phyloP scores from a whole-genome alignment of 2,888 invertebrate species.

The Himalopsyche kuldschensis region DNA sequence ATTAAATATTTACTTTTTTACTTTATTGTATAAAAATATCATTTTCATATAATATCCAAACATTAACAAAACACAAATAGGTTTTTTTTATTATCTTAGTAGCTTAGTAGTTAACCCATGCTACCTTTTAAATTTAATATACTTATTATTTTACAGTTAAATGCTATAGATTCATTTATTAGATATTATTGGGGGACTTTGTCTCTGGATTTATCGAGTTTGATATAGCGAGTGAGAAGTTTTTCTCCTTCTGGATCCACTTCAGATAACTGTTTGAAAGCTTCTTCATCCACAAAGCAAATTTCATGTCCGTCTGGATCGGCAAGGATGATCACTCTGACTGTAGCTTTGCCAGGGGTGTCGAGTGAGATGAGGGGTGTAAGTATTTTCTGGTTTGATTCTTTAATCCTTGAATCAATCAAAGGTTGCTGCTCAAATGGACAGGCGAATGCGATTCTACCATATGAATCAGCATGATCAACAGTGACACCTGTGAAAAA shows the following conservation, averaged over 20 bases:
- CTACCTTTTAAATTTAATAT: not conserved
- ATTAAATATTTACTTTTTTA: not conserved
- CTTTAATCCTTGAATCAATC: slow-evolving; percentile 74
- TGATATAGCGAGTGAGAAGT: slow-evolving; percentile 76
- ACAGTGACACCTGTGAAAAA: slow-evolving; percentile 60
- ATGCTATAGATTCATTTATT: slow-evolving; percentile 18
- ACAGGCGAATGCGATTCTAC: slow-evolving; percentile 92
- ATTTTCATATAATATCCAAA: not conserved
- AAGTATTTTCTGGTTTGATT: slow-evolving; percentile 73
- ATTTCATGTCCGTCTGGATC: slow-evolving; percentile 98
- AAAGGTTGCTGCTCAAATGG: slow-evolving; percentile 75
- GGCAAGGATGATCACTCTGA: slow-evolving; percentile 92
- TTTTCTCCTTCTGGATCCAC: slow-evolving; percentile 82
- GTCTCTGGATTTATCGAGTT: slow-evolving; percentile 63
- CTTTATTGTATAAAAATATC: not conserved
- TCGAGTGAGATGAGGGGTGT: slow-evolving; percentile 90
- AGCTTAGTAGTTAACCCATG: not conserved
- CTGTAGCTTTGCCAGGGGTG: slow-evolving; percentile 96
- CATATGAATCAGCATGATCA: slow-evolving; percentile 87
- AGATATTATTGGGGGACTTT: slow-evolving; percentile 39
- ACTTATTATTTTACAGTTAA: not conserved
- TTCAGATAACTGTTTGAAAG: slow-evolving; percentile 83
- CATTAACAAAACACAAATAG: not conserved
- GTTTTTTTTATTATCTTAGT: not conserved
- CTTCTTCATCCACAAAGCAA: slow-evolving; percentile 97